phyloP scores from a whole-genome alignment of 2,888 invertebrate species.

The Bembecia ichneumoniformis region DNA sequence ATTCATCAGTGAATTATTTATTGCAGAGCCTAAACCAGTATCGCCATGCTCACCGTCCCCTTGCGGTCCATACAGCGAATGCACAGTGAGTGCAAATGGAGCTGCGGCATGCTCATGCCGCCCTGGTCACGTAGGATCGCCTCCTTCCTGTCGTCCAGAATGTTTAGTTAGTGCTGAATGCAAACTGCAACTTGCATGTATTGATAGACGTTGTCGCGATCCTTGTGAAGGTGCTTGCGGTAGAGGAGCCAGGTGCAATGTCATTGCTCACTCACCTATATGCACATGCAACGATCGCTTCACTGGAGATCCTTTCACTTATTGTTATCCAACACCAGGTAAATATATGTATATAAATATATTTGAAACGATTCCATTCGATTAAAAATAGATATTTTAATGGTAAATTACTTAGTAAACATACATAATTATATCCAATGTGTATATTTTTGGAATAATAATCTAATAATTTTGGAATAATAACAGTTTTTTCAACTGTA shows the following conservation, averaged over 20 bases:
- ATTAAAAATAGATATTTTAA: not conserved
- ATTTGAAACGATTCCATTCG: not conserved
- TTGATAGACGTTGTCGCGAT: conserved; percentile 79
- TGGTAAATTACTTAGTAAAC: too few relatives aligned
- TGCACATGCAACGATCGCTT: conserved; percentile 79
- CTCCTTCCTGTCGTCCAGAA: conserved; percentile 82
- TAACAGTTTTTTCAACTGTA: too few relatives aligned
- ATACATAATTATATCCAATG: too few relatives aligned
- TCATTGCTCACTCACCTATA: conserved; percentile 81
- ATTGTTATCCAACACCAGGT: conserved; percentile 75
- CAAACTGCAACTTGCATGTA: conserved; percentile 76
- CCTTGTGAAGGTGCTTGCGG: conserved; percentile 85
- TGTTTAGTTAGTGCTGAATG: conserved; percentile 83
- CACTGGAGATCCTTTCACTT: conserved; percentile 80
- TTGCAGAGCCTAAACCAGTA: conserved; percentile 5
- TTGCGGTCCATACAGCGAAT: conserved; percentile 83
- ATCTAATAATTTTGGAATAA: too few relatives aligned
- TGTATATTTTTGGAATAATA: too few relatives aligned
- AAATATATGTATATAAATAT: conserved; percentile 15
- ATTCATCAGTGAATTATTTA: not conserved
- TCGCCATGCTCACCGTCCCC: conserved; percentile 81
- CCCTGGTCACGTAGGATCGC: conserved; percentile 80
- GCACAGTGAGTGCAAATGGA: conserved; percentile 58
- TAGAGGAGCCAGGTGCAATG: conserved; percentile 78
- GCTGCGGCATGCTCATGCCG: conserved; percentile 81